Conservation (phyloP, 2,888 invertebrate genomes). For the Vannuccia rotundouncinata region DNA sequence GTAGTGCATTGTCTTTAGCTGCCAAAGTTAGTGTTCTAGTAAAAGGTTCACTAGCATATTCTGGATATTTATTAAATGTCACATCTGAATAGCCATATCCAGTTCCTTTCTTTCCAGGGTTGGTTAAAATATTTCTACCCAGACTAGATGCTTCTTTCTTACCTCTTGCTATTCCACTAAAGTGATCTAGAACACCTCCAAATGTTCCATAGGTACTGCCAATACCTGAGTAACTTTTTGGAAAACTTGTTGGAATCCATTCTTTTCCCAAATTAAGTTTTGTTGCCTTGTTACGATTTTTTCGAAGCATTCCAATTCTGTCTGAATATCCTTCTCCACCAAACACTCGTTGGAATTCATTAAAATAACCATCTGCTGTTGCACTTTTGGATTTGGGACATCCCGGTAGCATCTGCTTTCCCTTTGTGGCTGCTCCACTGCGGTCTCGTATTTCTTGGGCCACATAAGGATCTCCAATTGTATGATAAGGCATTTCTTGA, state of each 20-base stretch:
- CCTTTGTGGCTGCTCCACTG: constrained; percentile 51
- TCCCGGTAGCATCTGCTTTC: constrained; percentile 54
- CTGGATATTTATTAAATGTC: constrained; percentile 25
- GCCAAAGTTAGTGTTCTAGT: neutral
- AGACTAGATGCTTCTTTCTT: constrained; percentile 44
- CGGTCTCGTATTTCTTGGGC: constrained; percentile 48
- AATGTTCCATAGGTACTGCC: constrained; percentile 55
- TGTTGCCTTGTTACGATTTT: constrained; percentile 47
- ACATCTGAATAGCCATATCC: constrained; percentile 51
- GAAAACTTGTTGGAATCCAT: constrained; percentile 53
- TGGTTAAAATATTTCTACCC: constrained; percentile 52
- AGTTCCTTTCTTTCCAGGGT: constrained; percentile 55
- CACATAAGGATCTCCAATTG: constrained; percentile 52
- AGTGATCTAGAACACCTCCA: constrained; percentile 48
- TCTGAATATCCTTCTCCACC: constrained; percentile 54
- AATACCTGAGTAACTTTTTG: constrained; percentile 48
- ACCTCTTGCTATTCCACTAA: constrained; percentile 47
- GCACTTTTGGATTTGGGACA: constrained; percentile 50
- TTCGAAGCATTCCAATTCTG: constrained; percentile 50
- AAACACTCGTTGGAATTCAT: constrained; percentile 49
- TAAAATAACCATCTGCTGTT: constrained; percentile 53
- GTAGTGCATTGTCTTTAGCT: neutral
- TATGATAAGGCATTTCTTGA: constrained; percentile 55
- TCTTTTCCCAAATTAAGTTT: constrained; percentile 54
- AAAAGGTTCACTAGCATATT: neutral